Evolutionary conservation across 1,140 invertebrate species (phyloP).

Genomic region (Papilio helenus): DNA sequence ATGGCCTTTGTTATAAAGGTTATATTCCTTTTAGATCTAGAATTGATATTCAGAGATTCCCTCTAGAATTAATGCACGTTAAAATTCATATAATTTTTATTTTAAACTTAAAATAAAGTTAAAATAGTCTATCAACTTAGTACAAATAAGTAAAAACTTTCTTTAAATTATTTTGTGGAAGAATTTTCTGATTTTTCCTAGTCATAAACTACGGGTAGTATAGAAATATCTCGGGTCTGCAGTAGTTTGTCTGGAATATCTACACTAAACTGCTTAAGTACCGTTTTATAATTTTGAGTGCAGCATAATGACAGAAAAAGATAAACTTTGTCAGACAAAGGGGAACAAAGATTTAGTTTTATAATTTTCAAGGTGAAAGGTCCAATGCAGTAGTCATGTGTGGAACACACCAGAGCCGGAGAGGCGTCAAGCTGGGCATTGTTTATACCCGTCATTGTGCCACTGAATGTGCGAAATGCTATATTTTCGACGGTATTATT

Average conservation of each 20-base stretch:
- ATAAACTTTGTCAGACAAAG: not conserved
- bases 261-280: no score
- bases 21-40: not conserved
- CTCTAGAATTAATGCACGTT: not conserved
- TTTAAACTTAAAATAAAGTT: no score
- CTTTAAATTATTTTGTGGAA: no score
- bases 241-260: no score
- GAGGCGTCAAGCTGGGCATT: constrained; percentile 48
- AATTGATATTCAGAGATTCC: not conserved
- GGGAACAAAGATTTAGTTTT: not conserved
- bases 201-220: no score
- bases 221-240: no score
- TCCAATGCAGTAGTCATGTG: not conserved
- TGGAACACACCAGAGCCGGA: constrained; percentile 25
- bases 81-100: not conserved
- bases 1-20: constrained; percentile 15
- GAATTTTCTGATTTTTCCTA: no score
- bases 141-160: no score
- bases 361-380: not conserved
- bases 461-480: constrained; percentile 53
- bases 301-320: not conserved
- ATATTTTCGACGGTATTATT: constrained; percentile 56
- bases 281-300: no score
- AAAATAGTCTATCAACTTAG: no score
- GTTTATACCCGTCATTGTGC: constrained; percentile 55